Base-by-base conservation (phyloP, 2,113 vertebrate species). In the Xiphophorus maculatus region DNA sequence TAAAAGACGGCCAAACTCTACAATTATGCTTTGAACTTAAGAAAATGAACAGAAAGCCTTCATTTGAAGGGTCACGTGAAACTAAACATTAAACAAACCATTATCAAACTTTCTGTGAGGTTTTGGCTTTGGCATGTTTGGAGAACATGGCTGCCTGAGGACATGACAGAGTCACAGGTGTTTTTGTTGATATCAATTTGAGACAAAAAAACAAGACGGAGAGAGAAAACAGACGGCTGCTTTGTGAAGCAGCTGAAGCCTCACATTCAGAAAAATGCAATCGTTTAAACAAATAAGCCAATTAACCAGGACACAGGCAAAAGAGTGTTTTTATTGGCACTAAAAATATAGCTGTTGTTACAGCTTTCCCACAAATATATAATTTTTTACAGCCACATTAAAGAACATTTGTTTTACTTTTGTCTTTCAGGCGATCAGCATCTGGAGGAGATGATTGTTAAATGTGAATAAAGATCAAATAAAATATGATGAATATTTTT, bases 401-500 rank as follows among this genome's bases (percentile, higher is more conserved):
- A 32, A 63, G 5, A 14, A 64, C 10, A 65, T 51, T 44, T 80
- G 9, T 79, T 62, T 69, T 27, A 32, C 72, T 66, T 84, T 80
- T 71, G 79, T 81, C 79, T 84, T 76, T 82, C 68, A 80, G 64
- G 66, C 63, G 4, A 81, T 81, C 71, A 76, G 74, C 80, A 82
- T 82, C 48, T 35, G 74, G 28, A 74, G 71, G 66, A 82, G 3
- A 12, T 69, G 80, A 88, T 77, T 27, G 40, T 37, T 15, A 44
- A 74, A 69, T 37, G 25, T 35, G 87, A 87, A 81, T 81, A 85
- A 71, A 64, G 62, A 35, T 48, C 5, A 70, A 84, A 85, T 79
- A 82, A 81, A 86, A 88, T 71, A 82, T 74, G 69, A 60, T 58
- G 51, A 79, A 63, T 51, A 84, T 82, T 84, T 76, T 81, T 71